phyloP scores from a whole-genome alignment of 2,888 invertebrate genomes.

The Heteropelma amictum region DNA sequence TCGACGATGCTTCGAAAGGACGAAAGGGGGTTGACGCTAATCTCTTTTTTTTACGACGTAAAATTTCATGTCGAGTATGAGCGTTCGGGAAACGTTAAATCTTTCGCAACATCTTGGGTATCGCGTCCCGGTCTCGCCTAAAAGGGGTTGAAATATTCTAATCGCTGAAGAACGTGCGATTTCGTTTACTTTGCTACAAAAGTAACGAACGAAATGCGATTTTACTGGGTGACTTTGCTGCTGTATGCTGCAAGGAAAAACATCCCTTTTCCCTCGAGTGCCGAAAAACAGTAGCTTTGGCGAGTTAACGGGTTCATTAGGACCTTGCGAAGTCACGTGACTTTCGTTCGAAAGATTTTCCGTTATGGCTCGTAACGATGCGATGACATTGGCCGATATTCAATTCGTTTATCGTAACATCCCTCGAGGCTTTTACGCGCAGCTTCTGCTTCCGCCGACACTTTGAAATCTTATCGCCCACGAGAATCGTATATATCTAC shows the following conservation, averaged over 20 bases:
- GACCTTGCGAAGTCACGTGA: neutral
- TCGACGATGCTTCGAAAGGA: too few relatives aligned
- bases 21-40: too few relatives aligned
- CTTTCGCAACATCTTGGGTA: conserved; percentile 18
- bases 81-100: conserved; percentile 34
- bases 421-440: neutral
- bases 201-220: too few relatives aligned
- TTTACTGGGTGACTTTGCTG: too few relatives aligned
- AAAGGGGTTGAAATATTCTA: neutral
- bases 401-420: conserved; percentile 47
- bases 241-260: too few relatives aligned
- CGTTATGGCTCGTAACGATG: too few relatives aligned
- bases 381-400: conserved; percentile 49
- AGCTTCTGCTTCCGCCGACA: conserved; percentile 26
- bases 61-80: conserved; percentile 63
- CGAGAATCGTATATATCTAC: conserved; percentile 7
- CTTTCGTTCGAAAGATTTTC: too few relatives aligned
- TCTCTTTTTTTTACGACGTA: conserved; percentile 69
- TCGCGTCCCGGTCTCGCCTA: conserved; percentile 1
- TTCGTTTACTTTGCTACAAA: too few relatives aligned
- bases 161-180: too few relatives aligned
- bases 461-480: conserved; percentile 47
- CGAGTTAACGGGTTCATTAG: too few relatives aligned
- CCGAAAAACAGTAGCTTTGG: too few relatives aligned
- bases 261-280: too few relatives aligned